Base-by-base conservation (phyloP, 1,140 invertebrate species). In the Pseudomyrmex flavicornis region DNA sequence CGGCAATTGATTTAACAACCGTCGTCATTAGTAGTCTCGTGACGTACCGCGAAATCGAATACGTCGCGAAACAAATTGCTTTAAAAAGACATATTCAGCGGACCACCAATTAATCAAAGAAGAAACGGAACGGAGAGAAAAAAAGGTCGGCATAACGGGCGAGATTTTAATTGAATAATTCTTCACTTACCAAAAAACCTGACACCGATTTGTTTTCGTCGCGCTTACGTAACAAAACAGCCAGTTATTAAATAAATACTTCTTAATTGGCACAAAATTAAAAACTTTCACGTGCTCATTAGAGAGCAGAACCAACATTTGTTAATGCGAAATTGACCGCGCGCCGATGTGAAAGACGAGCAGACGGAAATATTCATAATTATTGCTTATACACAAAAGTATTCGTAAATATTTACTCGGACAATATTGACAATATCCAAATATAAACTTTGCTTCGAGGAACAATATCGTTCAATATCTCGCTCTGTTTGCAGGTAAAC, bases 401-500 rank as follows among this genome's bases (percentile, higher is more conserved):
- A 61, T 61, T 59, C 15, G 54, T 58, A 59, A 80, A 80, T 72
- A 48, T 80, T 80, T 59, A 80, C 56, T 59, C 7, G 22, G 10
- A 12, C 46, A 72, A 80, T 72, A 61, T 80, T 70, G 66, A 50
- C 22, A 35, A 35, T 59, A 79, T 17, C 20, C 59, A 72, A 80
- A 58, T 70, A 80, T 70, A 59, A 61, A 72, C 76, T 80, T 59
- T 1, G 12, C 20, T 22, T 48, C 35, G 1, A 59, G 54, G 22
- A 70, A 79, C 65, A 65, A 69, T 59, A 69, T 26, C 66, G 35
- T 12, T 76, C 22, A 76, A 75, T 75, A 46, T 70, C 48, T 77
- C 10, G 7, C 44, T 66, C 20, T 85, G 62, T 90, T 90, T 92
- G 13, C 90, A 94, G 94, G 93, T 63, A 94, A 94, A 84, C 79